phyloP scores from a whole-genome alignment of 2,113 vertebrate genomes.

The Spea bombifrons region DNA sequence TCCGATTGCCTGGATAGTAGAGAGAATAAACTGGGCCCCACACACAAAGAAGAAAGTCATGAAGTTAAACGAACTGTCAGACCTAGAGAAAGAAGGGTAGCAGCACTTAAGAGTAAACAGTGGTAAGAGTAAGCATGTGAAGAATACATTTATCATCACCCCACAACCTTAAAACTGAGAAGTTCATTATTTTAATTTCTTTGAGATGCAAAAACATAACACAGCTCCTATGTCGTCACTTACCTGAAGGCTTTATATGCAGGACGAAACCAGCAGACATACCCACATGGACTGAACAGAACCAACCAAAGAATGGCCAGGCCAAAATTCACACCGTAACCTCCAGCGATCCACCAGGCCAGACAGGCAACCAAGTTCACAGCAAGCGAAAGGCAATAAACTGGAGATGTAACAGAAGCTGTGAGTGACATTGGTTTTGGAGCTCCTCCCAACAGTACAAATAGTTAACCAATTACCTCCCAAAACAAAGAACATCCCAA shows the following conservation, averaged over 20 bases:
- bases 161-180: too few species aligned
- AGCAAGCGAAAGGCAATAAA: conserved; percentile 80
- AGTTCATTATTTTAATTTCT: background rate
- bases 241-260: conserved; percentile 93
- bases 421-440: background rate
- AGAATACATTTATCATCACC: background rate
- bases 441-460: background rate
- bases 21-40: conserved; percentile 79
- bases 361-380: conserved; percentile 85
- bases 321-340: conserved; percentile 75
- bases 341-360: conserved; percentile 88
- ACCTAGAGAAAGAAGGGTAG: conserved; percentile 57
- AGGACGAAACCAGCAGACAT: conserved; percentile 90
- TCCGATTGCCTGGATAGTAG: conserved; percentile 78
- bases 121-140: background rate
- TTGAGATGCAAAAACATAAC: background rate
- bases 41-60: conserved; percentile 97
- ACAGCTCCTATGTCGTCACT: conserved; percentile 28
- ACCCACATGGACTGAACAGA: conserved; percentile 86
- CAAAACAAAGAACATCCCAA: too few species aligned
- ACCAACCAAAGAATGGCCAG: conserved; percentile 86
- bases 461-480: too few species aligned
- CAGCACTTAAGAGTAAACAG: background rate
- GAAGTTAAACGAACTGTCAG: conserved; percentile 96
- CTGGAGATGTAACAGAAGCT: conserved; percentile 56